Percentiles rank a stretch among this genome's conserved stretches.
Conservation (phyloP, 2,113 vertebrate genomes). For the Etia nguti region DNA sequence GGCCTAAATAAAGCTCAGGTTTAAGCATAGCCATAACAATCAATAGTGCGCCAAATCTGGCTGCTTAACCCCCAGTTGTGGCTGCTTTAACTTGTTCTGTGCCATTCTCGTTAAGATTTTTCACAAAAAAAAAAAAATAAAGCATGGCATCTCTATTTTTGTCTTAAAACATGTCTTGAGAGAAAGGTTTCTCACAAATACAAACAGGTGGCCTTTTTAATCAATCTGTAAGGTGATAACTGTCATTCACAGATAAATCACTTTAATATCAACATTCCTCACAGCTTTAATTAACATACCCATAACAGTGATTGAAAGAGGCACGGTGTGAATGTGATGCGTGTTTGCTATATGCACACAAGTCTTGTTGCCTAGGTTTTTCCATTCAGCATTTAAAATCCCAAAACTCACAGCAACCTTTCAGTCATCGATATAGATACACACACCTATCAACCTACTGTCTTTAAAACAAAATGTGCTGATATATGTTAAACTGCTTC, state of each 20-base stretch:
- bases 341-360: not conserved
- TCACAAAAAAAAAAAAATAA: not conserved
- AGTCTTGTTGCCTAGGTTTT: not conserved
- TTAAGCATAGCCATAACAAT: not conserved
- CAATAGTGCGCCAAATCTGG: not conserved
- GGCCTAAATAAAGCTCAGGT: not conserved
- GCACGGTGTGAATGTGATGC: not conserved
- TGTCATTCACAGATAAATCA: not conserved
- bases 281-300: not conserved
- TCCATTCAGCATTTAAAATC: not conserved
- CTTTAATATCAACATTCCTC: not conserved
- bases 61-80: not conserved
- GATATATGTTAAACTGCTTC: slow-evolving; percentile 1
- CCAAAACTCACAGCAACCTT: not conserved
- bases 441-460: not conserved
- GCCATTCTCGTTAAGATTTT: not conserved
- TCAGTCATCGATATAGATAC: not conserved
- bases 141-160: not conserved
- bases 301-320: not conserved
- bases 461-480: slow-evolving; percentile 9
- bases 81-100: not conserved
- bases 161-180: not conserved
- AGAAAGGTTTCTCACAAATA: not conserved
- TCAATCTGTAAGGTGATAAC: not conserved
- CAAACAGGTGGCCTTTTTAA: not conserved